phyloP scores from a whole-genome alignment of 2,113 vertebrate species.

The Gobio gobio region DNA sequence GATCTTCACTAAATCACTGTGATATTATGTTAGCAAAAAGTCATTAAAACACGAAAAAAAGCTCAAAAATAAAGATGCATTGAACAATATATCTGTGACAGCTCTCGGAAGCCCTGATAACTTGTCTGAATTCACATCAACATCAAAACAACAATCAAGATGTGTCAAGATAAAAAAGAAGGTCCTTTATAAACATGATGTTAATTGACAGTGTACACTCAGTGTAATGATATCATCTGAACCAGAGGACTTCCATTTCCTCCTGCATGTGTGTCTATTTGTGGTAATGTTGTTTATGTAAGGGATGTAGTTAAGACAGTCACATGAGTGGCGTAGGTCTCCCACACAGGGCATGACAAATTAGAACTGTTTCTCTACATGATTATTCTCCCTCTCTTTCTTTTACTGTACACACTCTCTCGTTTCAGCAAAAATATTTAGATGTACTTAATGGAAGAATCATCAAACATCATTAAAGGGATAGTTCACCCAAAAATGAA shows the following conservation, averaged over 20 bases:
- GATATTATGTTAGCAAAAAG: not conserved
- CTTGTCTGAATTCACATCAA: constrained; percentile 10
- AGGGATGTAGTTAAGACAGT: constrained; percentile 35
- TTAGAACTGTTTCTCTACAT: not conserved
- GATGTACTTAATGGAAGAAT: not conserved
- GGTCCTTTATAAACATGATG: constrained; percentile 4
- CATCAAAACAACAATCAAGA: constrained; percentile 1
- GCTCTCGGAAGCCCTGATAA: not conserved
- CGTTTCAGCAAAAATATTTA: not conserved
- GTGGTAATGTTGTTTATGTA: constrained; percentile 37
- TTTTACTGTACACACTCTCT: not conserved
- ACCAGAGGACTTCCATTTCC: constrained; percentile 43
- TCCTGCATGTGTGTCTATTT: constrained; percentile 4
- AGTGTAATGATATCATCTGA: constrained; percentile 33
- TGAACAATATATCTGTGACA: not conserved
- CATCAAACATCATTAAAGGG: not conserved
- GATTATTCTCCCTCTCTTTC: not conserved
- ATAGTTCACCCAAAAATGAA: too few relatives aligned
- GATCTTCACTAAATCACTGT: not conserved
- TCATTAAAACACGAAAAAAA: not conserved
- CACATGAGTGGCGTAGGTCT: constrained; percentile 15
- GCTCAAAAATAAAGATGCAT: not conserved
- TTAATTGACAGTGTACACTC: constrained; percentile 21
- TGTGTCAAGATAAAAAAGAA: not conserved
- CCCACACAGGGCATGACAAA: constrained; percentile 9